Conservation (phyloP, 2,113 vertebrate species). For the Pangasianodon hypophthalmus region DNA sequence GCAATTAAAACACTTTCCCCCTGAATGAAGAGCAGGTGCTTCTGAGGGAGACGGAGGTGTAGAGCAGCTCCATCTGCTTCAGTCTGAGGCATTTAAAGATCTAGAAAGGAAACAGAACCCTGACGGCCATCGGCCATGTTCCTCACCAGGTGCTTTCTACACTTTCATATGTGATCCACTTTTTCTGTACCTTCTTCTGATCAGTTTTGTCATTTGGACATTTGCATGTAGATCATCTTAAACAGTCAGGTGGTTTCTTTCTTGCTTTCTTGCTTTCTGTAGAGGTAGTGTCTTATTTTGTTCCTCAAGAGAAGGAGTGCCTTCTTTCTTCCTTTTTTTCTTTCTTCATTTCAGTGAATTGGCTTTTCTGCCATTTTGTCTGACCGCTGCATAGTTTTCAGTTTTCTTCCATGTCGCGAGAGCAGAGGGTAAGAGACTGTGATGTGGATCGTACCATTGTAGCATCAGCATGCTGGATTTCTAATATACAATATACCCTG, state of each 20-base stretch:
- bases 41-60: not conserved
- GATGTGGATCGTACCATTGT: too few relatives aligned
- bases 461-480: too few relatives aligned
- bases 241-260: not conserved
- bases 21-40: conserved; percentile 55
- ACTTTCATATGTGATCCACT: not conserved
- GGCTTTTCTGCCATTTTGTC: not conserved
- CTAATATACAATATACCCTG: too few relatives aligned
- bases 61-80: conserved; percentile 4
- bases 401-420: too few relatives aligned
- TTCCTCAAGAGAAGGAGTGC: not conserved
- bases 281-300: not conserved
- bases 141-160: not conserved
- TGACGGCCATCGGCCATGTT: not conserved
- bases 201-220: not conserved
- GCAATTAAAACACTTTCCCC: conserved; percentile 75
- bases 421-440: too few relatives aligned
- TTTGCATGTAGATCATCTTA: not conserved
- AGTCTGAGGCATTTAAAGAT: not conserved
- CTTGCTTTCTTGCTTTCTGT: not conserved
- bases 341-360: not conserved
- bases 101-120: conserved; percentile 1
- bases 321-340: too few relatives aligned
- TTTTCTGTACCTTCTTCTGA: not conserved
- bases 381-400: too few relatives aligned